Base-by-base conservation (phyloP, 2,797 vertebrate species). In the Pempheris klunzingeri region DNA sequence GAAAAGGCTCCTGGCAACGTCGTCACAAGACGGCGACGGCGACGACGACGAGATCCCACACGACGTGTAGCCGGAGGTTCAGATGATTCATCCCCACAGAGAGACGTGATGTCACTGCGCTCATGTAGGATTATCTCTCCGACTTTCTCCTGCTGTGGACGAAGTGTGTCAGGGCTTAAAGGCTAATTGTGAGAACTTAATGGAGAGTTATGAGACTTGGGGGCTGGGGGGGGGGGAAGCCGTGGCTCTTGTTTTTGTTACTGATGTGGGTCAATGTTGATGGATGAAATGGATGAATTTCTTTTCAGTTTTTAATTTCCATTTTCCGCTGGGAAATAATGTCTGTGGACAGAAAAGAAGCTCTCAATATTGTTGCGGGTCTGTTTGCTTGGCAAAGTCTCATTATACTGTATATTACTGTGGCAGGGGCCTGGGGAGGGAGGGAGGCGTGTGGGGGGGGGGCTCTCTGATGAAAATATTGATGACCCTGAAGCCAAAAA, bases 261-360 rank as follows among this genome's bases (percentile, higher is more conserved):
- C 60, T 73, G 67, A 87, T 81, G 67, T 73, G 79, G 87, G 86
- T 90, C 83, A 90, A 24, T 81, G 61, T 63, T 83, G 87, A 90
- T 86, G 90, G 83, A 53, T 61, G 75, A 66, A 85, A 81, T 77
- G 78, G 81, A 84, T 83, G 81, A 78, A 85, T 84, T 86, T 78
- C 53, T 82, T 63, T 65, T 68, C 22, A 67, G 62, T 84, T 86
- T 85, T 81, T 90, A 87, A 91, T 90, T 91, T 87, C 69, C 82
- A 78, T 84, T 70, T 74, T 90, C 89, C 89, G 81, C 20, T 47
- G 89, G 92, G 92, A 93, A 93, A 93, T 93, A 92, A 92, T 60
- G 81, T 80, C 59, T 85, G 85, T 74, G 77, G 84, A 85, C 82
- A 83, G 63, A 76, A 58, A 80, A 84, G 85, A 82, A 82, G 82